phyloP scores from a whole-genome alignment of 2,888 invertebrate genomes.

The Yponomeuta plumbellus region DNA sequence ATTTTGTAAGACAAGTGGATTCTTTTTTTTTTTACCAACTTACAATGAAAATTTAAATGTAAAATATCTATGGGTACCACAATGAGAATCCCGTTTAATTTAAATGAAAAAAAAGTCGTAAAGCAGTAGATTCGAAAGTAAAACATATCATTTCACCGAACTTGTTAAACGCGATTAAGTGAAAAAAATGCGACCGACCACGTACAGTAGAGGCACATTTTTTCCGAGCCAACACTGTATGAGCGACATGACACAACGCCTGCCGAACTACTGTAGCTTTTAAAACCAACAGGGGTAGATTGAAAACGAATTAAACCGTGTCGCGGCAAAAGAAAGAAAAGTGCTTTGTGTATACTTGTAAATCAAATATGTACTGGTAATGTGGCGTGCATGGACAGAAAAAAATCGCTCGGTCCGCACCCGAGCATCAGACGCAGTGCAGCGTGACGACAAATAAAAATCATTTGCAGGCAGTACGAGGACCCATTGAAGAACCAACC shows the following conservation, averaged over 20 bases:
- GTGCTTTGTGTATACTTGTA: slow-evolving; percentile 36
- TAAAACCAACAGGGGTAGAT: slow-evolving; percentile 35
- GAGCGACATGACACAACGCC: slow-evolving; percentile 16
- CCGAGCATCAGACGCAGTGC: slow-evolving; percentile 38
- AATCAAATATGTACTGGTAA: slow-evolving; percentile 37
- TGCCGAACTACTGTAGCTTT: slow-evolving; percentile 44
- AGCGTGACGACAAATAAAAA: slow-evolving; percentile 72
- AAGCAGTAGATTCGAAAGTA: slow-evolving; percentile 56
- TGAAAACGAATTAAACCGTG: slow-evolving; percentile 44
- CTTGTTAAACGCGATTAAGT: slow-evolving; percentile 35
- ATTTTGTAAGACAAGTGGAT: neutral
- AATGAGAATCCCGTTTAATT: neutral
- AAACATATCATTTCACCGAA: slow-evolving; percentile 53
- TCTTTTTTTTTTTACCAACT: neutral
- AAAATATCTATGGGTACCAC: neutral
- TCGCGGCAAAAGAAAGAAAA: slow-evolving; percentile 52
- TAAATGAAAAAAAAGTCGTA: neutral
- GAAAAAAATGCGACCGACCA: slow-evolving; percentile 32
- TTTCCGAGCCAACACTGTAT: slow-evolving; percentile 25
- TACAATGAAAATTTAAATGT: neutral
- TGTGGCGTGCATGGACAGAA: slow-evolving; percentile 32
- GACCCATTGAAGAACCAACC: slow-evolving; percentile 64
- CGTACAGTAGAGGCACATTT: slow-evolving; percentile 36
- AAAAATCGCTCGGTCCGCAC: slow-evolving; percentile 49
- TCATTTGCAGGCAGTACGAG: slow-evolving; percentile 53